Evolutionary conservation across 2,888 invertebrate genomes (phyloP).

Genomic region (Drosophila koepferae): DNA sequence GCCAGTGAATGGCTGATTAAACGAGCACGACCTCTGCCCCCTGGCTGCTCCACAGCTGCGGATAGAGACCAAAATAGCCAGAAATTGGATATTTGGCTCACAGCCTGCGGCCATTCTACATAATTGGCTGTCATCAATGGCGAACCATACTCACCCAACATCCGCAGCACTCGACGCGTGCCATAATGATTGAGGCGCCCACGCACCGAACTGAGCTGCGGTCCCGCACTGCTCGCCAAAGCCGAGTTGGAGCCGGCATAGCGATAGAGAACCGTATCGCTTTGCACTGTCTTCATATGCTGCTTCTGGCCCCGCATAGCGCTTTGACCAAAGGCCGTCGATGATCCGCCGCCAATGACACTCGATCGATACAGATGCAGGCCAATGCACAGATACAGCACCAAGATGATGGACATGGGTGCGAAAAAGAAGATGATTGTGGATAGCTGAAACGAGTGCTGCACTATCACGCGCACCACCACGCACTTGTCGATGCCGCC

Average conservation of each 20-base stretch:
- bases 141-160: constrained; percentile 88
- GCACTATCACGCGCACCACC: constrained; percentile 84
- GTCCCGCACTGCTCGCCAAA: constrained; percentile 73
- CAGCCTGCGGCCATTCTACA: constrained; percentile 47
- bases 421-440: constrained; percentile 93
- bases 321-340: constrained; percentile 73
- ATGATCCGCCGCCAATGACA: constrained; percentile 74
- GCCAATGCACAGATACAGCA: constrained; percentile 92
- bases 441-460: constrained; percentile 87
- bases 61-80: constrained; percentile 34
- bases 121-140: constrained; percentile 16
- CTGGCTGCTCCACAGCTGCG: constrained; percentile 1
- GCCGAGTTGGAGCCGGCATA: constrained; percentile 81
- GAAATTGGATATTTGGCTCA: constrained; percentile 37
- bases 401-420: constrained; percentile 95
- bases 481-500: constrained; percentile 81
- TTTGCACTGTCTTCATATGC: constrained; percentile 66
- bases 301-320: constrained; percentile 84
- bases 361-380: constrained; percentile 88
- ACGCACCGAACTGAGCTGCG: constrained; percentile 86
- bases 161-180: constrained; percentile 90
- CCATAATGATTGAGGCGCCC: constrained; percentile 86
- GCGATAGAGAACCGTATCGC: constrained; percentile 79
- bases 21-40: constrained; percentile 25
- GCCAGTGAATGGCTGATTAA: constrained; percentile 67